Evolutionary conservation across 2,888 invertebrate genomes (phyloP).

Genomic region (Amaurobius ferox): DNA sequence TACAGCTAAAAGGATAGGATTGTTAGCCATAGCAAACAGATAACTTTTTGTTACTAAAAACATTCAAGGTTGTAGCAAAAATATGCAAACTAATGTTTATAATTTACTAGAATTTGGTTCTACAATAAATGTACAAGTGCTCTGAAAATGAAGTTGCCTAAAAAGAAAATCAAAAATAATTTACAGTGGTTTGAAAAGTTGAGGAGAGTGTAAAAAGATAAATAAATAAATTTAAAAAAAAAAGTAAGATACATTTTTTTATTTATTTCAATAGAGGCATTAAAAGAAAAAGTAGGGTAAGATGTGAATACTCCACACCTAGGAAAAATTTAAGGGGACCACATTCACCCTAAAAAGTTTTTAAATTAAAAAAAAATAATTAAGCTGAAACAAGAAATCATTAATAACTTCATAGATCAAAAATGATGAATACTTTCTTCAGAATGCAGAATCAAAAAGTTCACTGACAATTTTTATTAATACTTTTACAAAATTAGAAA

Average conservation of each 20-base stretch:
- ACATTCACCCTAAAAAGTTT: neutral
- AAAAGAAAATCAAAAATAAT: neutral
- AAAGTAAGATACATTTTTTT: no score
- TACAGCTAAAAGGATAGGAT: conserved; percentile 1
- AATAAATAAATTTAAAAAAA: neutral
- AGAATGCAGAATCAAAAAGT: no score
- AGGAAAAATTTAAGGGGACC: neutral
- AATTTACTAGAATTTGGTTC: neutral
- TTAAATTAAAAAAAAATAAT: neutral
- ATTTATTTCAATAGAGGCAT: neutral
- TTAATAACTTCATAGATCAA: no score
- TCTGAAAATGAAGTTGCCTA: neutral
- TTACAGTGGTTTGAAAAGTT: neutral
- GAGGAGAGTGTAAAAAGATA: neutral
- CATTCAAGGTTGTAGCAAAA: neutral
- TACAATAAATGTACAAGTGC: neutral
- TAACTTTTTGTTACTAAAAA: neutral
- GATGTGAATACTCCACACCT: neutral
- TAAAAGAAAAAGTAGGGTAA: neutral
- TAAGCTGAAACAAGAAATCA: neutral
- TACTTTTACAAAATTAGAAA: no score
- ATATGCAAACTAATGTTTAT: neutral
- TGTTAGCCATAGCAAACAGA: neutral
- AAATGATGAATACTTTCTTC: no score
- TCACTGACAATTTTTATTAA: no score